Evolutionary conservation across 2,888 invertebrate genomes (phyloP).

Genomic region (Tenthredo distinguenda): DNA sequence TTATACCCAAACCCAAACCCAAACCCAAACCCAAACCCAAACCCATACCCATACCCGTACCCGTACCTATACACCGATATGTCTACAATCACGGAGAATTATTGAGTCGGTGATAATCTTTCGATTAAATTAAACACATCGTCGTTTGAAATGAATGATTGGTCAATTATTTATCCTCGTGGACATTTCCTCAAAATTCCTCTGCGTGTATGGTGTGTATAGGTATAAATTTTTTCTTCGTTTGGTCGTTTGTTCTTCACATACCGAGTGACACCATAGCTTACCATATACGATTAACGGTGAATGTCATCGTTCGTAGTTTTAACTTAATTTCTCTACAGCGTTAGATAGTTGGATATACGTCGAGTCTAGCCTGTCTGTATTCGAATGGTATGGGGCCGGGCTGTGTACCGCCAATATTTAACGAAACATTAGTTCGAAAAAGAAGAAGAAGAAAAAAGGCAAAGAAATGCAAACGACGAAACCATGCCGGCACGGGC

Average conservation of each 20-base stretch:
- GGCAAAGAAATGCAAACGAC: constrained; percentile 19
- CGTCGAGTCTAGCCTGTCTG: background rate
- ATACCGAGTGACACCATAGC: background rate
- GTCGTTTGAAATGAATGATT: background rate
- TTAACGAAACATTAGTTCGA: background rate
- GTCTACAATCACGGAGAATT: background rate
- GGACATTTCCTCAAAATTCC: background rate
- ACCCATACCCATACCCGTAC: background rate
- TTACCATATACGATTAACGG: background rate
- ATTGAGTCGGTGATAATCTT: background rate
- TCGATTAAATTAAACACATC: background rate
- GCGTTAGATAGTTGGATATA: background rate
- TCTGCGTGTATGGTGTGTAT: background rate
- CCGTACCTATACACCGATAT: background rate
- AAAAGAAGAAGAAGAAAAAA: background rate
- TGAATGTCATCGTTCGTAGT: background rate
- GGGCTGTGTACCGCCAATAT: background rate
- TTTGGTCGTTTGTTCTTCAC: background rate
- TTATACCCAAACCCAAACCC: background rate
- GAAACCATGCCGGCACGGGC: constrained; percentile 13
- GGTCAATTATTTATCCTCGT: background rate
- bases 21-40: no score
- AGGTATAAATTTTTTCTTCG: background rate
- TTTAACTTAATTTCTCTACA: background rate
- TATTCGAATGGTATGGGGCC: background rate